These are phyloP conservation scores for Nomada goodeniana DNA, from an alignment of 2,888 invertebrate genomes.

Conservation along the genomic window DNA sequence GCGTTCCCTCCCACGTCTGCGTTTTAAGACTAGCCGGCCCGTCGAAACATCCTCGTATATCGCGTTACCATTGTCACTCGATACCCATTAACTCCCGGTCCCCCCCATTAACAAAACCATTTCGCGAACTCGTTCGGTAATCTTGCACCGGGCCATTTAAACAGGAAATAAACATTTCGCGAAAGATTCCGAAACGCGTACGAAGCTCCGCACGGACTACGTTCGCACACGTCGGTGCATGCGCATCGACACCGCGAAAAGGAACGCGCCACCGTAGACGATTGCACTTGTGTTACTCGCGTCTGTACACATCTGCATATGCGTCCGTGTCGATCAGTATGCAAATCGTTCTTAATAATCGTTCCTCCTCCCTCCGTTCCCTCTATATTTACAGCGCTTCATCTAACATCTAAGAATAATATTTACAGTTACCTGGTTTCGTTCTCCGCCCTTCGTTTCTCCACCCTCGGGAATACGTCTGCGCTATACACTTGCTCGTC, in stretches of 20 bases:
- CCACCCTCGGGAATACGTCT: conserved; percentile 34
- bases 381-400: conserved; percentile 74
- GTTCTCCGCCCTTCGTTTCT: background rate
- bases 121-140: background rate
- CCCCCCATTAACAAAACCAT: background rate
- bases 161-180: background rate
- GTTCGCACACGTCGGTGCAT: background rate
- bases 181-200: conserved; percentile 20
- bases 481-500: conserved; percentile 69
- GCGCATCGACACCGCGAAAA: conserved; percentile 7
- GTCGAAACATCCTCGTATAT: conserved; percentile 45
- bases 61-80: conserved; percentile 24
- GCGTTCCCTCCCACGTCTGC: conserved; percentile 59
- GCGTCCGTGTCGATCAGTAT: conserved; percentile 47
- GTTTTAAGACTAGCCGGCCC: conserved; percentile 64
- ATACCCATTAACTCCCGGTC: conserved; percentile 15
- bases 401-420: conserved; percentile 73
- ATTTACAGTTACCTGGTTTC: conserved; percentile 69
- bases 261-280: conserved; percentile 46
- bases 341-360: conserved; percentile 34
- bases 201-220: conserved; percentile 35
- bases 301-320: conserved; percentile 33
- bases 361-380: conserved; percentile 22
- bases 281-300: conserved; percentile 25
- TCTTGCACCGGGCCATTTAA: background rate